Evolutionary conservation across 1,140 invertebrate genomes (phyloP).

Genomic region (Panagrolaimus sp.): DNA sequence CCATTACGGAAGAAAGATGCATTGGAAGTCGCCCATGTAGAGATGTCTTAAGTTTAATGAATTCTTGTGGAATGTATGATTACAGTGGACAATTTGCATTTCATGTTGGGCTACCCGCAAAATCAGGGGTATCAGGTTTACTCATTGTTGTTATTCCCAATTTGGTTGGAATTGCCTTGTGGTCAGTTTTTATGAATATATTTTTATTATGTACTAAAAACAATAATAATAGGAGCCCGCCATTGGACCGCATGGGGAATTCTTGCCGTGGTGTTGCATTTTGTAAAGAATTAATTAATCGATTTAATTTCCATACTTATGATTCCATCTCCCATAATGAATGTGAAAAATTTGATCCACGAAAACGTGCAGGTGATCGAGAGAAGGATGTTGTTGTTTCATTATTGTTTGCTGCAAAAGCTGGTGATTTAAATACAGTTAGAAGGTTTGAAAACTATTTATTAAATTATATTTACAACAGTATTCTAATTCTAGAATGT

Average conservation of each 20-base stretch:
- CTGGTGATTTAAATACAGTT: constrained; percentile 84
- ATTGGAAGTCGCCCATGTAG: constrained; percentile 17
- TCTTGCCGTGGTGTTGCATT: constrained; percentile 30
- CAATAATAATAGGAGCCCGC: too few relatives aligned
- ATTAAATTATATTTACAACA: neutral
- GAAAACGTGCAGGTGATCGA: constrained; percentile 81
- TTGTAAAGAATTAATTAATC: constrained; percentile 76
- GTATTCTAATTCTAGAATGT: constrained; percentile 29
- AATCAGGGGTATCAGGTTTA: constrained; percentile 60
- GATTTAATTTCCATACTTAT: constrained; percentile 90
- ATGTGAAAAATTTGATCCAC: constrained; percentile 77
- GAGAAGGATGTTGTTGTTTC: constrained; percentile 78
- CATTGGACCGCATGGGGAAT: constrained; percentile 27
- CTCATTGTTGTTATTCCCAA: constrained; percentile 37
- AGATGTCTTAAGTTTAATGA: constrained; percentile 31
- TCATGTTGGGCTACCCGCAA: constrained; percentile 31
- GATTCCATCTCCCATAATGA: constrained; percentile 85
- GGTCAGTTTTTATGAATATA: too few relatives aligned
- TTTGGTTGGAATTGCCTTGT: constrained; percentile 35
- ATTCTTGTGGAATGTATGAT: constrained; percentile 41
- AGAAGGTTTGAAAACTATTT: constrained; percentile 61
- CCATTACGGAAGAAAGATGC: constrained; percentile 23
- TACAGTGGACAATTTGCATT: constrained; percentile 5
- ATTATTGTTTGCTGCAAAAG: constrained; percentile 83
- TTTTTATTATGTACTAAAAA: too few relatives aligned